Percentiles rank a stretch among this genome's conserved stretches.
phyloP scores from a whole-genome alignment of 2,888 invertebrate genomes.

The Plemyria rubiginata region DNA sequence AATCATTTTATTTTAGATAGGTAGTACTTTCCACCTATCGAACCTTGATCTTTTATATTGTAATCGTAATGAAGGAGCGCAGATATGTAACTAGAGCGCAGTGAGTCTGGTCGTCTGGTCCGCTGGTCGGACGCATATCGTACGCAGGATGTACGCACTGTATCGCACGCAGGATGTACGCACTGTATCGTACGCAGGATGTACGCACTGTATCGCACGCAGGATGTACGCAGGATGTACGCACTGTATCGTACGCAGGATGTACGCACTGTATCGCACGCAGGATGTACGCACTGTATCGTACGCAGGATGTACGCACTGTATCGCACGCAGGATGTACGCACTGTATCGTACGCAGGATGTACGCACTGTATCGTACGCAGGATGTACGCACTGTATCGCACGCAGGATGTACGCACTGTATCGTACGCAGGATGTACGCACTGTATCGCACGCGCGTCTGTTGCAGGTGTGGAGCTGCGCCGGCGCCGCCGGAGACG shows the following conservation, averaged over 20 bases:
- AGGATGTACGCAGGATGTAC: no score
- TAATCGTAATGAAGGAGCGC: no score
- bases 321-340: neutral
- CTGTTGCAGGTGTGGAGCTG: slow-evolving; percentile 91
- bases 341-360: no score
- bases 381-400: no score
- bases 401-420: neutral
- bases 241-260: no score
- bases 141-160: slow-evolving; percentile 3
- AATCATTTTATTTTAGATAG: no score
- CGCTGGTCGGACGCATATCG: neutral
- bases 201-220: slow-evolving; percentile 2
- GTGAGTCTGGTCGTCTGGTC: neutral
- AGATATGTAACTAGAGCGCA: no score
- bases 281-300: no score
- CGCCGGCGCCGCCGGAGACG: slow-evolving; percentile 86
- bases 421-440: neutral
- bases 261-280: no score
- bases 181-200: no score
- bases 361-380: neutral
- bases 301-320: neutral
- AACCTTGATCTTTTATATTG: no score
- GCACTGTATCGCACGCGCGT: slow-evolving; percentile 2
- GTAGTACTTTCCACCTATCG: no score
- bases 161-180: neutral